A percentile compares a stretch with the other conserved stretches of the same genome.
These are phyloP conservation scores for Horisme vitalbata DNA, from an alignment of 2,888 invertebrate species.

Conservation along the genomic window DNA sequence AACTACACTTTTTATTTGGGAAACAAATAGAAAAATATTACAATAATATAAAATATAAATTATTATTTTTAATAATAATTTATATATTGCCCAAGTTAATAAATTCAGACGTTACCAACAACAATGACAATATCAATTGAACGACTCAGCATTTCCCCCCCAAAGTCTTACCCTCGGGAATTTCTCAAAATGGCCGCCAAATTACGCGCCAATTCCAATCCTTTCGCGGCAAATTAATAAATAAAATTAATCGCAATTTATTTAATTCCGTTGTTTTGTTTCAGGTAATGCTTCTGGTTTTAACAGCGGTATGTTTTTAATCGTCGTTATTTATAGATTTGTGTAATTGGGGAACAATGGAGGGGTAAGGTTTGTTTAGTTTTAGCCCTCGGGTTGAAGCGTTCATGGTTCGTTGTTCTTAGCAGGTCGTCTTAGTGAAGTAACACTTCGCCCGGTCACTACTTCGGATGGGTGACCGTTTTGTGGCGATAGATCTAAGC, in stretches of 20 bases:
- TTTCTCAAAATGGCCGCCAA: slow-evolving; percentile 19
- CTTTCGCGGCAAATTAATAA: slow-evolving; percentile 24
- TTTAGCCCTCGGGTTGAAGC: too few relatives aligned
- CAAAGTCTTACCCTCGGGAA: background rate
- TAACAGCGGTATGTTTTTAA: slow-evolving; percentile 37
- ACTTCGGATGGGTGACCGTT: too few relatives aligned
- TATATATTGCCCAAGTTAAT: too few relatives aligned
- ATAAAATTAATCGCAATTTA: slow-evolving; percentile 38
- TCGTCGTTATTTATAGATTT: slow-evolving; percentile 34
- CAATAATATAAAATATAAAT: too few relatives aligned
- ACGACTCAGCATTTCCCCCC: slow-evolving; percentile 3
- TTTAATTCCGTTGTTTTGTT: slow-evolving; percentile 49
- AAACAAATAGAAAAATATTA: too few relatives aligned
- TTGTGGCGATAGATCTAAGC: too few relatives aligned
- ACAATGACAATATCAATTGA: background rate
- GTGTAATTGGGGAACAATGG: slow-evolving; percentile 26
- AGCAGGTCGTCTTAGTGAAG: too few relatives aligned
- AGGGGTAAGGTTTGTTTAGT: too few relatives aligned
- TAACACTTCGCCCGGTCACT: too few relatives aligned
- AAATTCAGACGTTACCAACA: background rate
- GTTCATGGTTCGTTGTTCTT: too few relatives aligned
- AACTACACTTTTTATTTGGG: background rate
- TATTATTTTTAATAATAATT: too few relatives aligned
- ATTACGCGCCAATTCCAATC: slow-evolving; percentile 19
- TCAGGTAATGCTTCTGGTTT: slow-evolving; percentile 47